Evolutionary conservation across 35 echinoderm and acorn worm genomes (phyloP), one percentile per base, ranked within the genome.

Genomic region (Eucidaris tribuloides): DNA sequence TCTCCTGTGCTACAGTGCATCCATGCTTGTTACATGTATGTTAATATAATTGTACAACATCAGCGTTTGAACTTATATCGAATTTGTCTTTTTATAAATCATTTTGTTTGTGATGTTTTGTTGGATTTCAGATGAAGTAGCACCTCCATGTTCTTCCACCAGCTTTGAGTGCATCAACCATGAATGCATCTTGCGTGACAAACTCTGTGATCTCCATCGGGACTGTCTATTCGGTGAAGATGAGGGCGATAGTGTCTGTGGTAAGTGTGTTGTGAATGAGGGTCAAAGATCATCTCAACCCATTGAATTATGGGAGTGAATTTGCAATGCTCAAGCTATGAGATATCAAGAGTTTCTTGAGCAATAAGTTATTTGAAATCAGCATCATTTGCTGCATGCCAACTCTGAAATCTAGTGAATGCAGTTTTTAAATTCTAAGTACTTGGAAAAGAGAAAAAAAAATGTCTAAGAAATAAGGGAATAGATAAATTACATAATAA

Each of bases 191-290:
- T 17, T 38, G 24, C 28, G 30, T 42, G 71, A 86, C 23, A 32
- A 58, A 2, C 45, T 86, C 14, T 86, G 84, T 59, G 54, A 77
- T 78, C 48, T 86, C 5, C 68, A 55, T 27, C 42, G 29, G 54
- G 71, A 86, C 56, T 86, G 84, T 77, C 84, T 86, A 46, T 57
- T 86, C 39, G 84, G 84, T 5, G 68, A 86, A 9, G 84, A 86
- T 39, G 84, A 86, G 39, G 32, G 58, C 42, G 39, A 29, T 7
- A 76, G 46, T 28, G 40, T 60, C 14, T 86, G 84, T 62, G 83
- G 83, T 85, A 85, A 33, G 83, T 70, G 30, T 2, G 50, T 65
- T 23, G 32, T 56, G 17, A 11, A 14, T 20, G 35, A 27, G 29
- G 4, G 23, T 3, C 2, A n/a, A 14, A 13, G 13, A 55, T 55